Percentiles rank a stretch among this genome's conserved stretches.
These are phyloP conservation scores for Andrena hattorfiana DNA, from an alignment of 2,888 invertebrate genomes.

Conservation along the genomic window DNA sequence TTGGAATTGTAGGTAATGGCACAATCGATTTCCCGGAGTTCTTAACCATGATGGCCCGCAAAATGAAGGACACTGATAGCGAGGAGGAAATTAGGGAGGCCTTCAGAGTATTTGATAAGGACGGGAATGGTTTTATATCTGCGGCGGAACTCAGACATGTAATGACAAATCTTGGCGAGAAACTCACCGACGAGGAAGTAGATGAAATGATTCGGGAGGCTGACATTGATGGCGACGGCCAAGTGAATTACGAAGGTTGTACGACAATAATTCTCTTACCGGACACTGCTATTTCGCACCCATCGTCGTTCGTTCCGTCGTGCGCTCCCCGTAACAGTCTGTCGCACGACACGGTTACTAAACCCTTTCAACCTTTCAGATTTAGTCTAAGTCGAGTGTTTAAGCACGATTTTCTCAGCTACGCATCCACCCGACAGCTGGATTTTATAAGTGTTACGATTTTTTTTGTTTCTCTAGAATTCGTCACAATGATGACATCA, in stretches of 20 bases:
- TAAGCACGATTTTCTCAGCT: neutral
- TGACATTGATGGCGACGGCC: constrained; percentile 99
- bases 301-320: neutral
- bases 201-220: constrained; percentile 99
- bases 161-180: constrained; percentile 99
- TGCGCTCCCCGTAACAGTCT: neutral
- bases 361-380: neutral
- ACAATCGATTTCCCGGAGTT: constrained; percentile 99
- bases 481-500: constrained; percentile 99
- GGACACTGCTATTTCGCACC: neutral
- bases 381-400: neutral
- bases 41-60: constrained; percentile 99
- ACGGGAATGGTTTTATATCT: constrained; percentile 99
- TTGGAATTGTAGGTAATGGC: constrained; percentile 93
- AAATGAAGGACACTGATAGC: constrained; percentile 99
- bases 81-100: constrained; percentile 99
- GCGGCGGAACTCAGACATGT: constrained; percentile 99
- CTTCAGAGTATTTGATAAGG: constrained; percentile 99
- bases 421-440: neutral
- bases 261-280: constrained; percentile 72
- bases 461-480: constrained; percentile 89
- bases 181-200: constrained; percentile 99
- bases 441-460: constrained; percentile 20
- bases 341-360: neutral
- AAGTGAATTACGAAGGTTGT: constrained; percentile 98